phyloP scores from a whole-genome alignment of 2,113 vertebrate genomes.

The Oenanthe oenanthe region DNA sequence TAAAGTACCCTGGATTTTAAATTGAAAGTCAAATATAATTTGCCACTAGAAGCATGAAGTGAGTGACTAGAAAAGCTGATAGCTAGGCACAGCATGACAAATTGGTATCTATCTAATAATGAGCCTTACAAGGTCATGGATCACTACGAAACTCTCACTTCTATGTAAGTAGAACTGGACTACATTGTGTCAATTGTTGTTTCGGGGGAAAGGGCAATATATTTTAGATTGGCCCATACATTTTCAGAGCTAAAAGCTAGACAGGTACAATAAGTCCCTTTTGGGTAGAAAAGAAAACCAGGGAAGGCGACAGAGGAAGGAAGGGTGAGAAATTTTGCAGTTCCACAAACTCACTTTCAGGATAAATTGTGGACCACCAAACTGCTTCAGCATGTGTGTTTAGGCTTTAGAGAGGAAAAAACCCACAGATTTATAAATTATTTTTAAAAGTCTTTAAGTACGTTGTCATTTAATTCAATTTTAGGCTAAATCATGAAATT shows the following conservation, averaged over 20 bases:
- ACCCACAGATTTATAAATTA: background rate
- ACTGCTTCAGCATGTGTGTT: background rate
- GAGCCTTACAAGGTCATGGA: slow-evolving; percentile 50
- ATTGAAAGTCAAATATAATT: slow-evolving; percentile 82
- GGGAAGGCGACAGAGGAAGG: background rate
- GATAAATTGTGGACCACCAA: background rate
- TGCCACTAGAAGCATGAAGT: slow-evolving; percentile 71
- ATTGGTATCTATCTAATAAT: slow-evolving; percentile 72
- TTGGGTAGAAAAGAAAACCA: background rate
- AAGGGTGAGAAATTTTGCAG: background rate
- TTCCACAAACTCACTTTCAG: background rate
- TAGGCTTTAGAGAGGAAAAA: background rate
- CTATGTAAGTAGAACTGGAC: slow-evolving; percentile 30
- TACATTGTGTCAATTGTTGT: slow-evolving; percentile 51
- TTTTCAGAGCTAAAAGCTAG: slow-evolving; percentile 16
- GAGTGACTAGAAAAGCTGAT: slow-evolving; percentile 71
- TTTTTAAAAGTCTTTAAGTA: background rate
- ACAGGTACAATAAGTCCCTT: background rate
- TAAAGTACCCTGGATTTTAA: slow-evolving; percentile 77
- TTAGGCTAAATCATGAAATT: background rate
- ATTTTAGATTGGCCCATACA: slow-evolving; percentile 31
- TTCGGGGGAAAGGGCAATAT: slow-evolving; percentile 23
- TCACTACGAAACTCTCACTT: slow-evolving; percentile 11
- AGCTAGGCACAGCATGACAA: slow-evolving; percentile 55
- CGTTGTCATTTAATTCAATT: background rate